Percentiles rank a stretch among this genome's conserved stretches.
Conservation (phyloP, 1,140 invertebrate genomes). For the Brachionus rotundiformis region DNA sequence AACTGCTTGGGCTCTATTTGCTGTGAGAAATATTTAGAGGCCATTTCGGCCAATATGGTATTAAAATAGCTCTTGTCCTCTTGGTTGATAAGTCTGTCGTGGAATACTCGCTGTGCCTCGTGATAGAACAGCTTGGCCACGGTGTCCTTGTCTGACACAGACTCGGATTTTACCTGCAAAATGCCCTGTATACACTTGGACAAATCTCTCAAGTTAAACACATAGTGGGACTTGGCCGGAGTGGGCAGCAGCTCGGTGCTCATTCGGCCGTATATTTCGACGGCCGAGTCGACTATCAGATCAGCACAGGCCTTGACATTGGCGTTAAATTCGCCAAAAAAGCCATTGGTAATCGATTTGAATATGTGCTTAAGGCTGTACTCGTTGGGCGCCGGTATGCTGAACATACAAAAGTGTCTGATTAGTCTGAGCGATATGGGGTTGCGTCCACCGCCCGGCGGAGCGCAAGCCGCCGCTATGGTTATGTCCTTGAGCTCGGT, state of each 20-base stretch:
- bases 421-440: constrained; percentile 62
- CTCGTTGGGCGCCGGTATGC: constrained; percentile 63
- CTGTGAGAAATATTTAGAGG: constrained; percentile 63
- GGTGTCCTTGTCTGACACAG: constrained; percentile 7
- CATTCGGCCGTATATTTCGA: constrained; percentile 65
- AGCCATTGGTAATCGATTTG: constrained; percentile 74
- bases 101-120: constrained; percentile 64
- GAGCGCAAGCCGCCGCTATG: constrained; percentile 64
- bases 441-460: constrained; percentile 65
- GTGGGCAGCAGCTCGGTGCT: constrained; percentile 64
- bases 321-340: constrained; percentile 67
- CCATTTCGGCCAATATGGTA: constrained; percentile 62
- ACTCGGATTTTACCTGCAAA: constrained; percentile 56
- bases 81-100: constrained; percentile 64
- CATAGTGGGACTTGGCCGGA: constrained; percentile 65
- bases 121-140: constrained; percentile 64
- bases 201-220: constrained; percentile 65
- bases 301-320: constrained; percentile 66
- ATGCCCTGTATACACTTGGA: constrained; percentile 65
- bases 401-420: constrained; percentile 64
- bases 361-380: constrained; percentile 65
- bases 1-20: constrained; percentile 59
- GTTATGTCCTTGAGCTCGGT: constrained; percentile 70
- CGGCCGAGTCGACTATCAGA: constrained; percentile 61
- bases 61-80: constrained; percentile 64